Conservation (phyloP, 1,140 invertebrate genomes). For the Lordiphosa clarofinis region DNA sequence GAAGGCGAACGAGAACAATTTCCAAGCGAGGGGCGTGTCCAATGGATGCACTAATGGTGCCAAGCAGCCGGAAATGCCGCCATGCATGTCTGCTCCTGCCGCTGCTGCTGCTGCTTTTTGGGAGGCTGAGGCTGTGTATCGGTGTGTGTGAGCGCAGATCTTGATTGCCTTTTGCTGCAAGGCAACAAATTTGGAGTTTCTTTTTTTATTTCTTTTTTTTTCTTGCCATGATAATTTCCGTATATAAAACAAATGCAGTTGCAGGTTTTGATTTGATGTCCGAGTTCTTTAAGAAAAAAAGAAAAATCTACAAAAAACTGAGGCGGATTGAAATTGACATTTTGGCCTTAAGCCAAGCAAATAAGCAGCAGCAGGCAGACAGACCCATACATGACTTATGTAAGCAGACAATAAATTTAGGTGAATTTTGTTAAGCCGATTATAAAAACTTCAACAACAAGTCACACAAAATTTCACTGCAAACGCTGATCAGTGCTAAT, state of each 20-base stretch:
- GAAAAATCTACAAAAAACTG: too few species aligned
- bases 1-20: constrained; percentile 9
- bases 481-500: constrained; percentile 34
- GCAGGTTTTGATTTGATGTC: constrained; percentile 55
- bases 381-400: constrained; percentile 15
- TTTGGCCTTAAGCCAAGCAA: constrained; percentile 55
- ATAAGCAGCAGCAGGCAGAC: constrained; percentile 22
- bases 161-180: constrained; percentile 72
- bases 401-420: constrained; percentile 11
- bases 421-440: too few species aligned
- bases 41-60: constrained; percentile 69
- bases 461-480: too few species aligned
- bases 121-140: constrained; percentile 70
- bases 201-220: constrained; percentile 18
- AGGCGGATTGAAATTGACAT: constrained; percentile 62
- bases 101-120: constrained; percentile 23
- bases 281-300: constrained; percentile 20
- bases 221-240: constrained; percentile 74
- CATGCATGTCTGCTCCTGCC: constrained; percentile 69
- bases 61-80: constrained; percentile 75
- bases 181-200: constrained; percentile 37
- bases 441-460: too few species aligned
- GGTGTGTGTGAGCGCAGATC: constrained; percentile 47
- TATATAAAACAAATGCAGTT: constrained; percentile 61
- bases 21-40: constrained; percentile 45